Evolutionary conservation across 2,888 invertebrate species (phyloP).

Genomic region (Cerastis leucographa): DNA sequence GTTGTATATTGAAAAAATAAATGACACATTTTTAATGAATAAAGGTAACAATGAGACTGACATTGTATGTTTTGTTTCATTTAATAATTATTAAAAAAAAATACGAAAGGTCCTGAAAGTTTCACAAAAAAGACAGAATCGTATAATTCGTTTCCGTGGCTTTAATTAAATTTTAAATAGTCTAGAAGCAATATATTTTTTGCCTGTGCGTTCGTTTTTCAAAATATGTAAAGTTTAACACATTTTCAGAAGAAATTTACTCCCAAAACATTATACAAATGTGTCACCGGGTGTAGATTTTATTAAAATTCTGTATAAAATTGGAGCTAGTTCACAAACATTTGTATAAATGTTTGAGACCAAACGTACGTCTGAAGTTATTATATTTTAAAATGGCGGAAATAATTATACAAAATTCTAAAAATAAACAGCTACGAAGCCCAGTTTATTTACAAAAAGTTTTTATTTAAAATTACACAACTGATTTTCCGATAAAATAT

Average conservation of each 20-base stretch:
- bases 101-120: constrained; percentile 58
- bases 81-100: constrained; percentile 53
- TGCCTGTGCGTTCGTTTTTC: constrained; percentile 78
- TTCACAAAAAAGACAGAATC: constrained; percentile 56
- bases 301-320: constrained; percentile 59
- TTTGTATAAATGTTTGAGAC: constrained; percentile 50
- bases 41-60: constrained; percentile 21
- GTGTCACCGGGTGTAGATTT: constrained; percentile 48
- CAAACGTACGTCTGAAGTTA: constrained; percentile 33
- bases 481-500: constrained; percentile 65
- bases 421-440: constrained; percentile 70
- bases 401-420: constrained; percentile 58
- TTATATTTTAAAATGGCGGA: constrained; percentile 55
- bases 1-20: constrained; percentile 20
- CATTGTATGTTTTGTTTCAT: constrained; percentile 29
- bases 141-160: constrained; percentile 72
- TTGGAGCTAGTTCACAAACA: constrained; percentile 50
- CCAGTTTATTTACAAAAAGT: constrained; percentile 66
- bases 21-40: constrained; percentile 11
- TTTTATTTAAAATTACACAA: constrained; percentile 58
- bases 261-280: constrained; percentile 56
- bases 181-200: constrained; percentile 62
- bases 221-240: constrained; percentile 71
- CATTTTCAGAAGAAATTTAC: constrained; percentile 20
- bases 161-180: constrained; percentile 71